Percentiles rank a stretch among this genome's conserved stretches.
These are phyloP conservation scores for Periplaneta americana DNA, from an alignment of 1,140 invertebrate genomes.

Conservation along the genomic window DNA sequence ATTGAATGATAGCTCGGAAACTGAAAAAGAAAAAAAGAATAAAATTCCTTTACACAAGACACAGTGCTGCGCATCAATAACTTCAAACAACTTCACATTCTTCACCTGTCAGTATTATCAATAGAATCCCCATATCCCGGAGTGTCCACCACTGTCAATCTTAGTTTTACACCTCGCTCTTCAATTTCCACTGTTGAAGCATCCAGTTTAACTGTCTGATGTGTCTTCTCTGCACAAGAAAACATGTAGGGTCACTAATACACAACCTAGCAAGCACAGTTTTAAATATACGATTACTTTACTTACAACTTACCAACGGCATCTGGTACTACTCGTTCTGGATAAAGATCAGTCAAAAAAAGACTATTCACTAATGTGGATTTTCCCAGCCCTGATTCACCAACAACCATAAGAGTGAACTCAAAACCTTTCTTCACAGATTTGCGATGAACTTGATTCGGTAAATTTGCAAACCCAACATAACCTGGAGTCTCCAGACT, in stretches of 20 bases:
- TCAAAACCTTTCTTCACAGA: conserved; percentile 98
- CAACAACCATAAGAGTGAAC: conserved; percentile 97
- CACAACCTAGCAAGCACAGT: not conserved
- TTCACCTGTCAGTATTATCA: conserved; percentile 78
- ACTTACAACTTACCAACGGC: conserved; percentile 61
- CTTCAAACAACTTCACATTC: not conserved
- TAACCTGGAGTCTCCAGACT: conserved; percentile 80
- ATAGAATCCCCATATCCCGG: conserved; percentile 99
- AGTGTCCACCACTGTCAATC: conserved; percentile 91
- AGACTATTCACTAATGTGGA: conserved; percentile 96
- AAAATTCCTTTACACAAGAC: not conserved
- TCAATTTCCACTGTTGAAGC: conserved; percentile 93
- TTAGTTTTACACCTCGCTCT: conserved; percentile 83
- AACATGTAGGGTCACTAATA: not conserved
- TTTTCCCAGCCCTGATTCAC: conserved; percentile 95
- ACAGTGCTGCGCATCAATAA: not conserved
- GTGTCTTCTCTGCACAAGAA: conserved; percentile 67
- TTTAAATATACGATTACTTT: not conserved
- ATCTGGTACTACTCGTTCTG: conserved; percentile 80
- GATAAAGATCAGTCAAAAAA: conserved; percentile 94
- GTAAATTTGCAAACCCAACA: conserved; percentile 89
- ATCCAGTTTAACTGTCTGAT: conserved; percentile 84
- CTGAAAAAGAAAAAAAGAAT: conserved; percentile 41
- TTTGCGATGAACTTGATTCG: conserved; percentile 94
- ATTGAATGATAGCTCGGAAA: conserved; percentile 84